Base-by-base conservation (phyloP, 2,797 vertebrate genomes). In the Taenioides sp. region DNA sequence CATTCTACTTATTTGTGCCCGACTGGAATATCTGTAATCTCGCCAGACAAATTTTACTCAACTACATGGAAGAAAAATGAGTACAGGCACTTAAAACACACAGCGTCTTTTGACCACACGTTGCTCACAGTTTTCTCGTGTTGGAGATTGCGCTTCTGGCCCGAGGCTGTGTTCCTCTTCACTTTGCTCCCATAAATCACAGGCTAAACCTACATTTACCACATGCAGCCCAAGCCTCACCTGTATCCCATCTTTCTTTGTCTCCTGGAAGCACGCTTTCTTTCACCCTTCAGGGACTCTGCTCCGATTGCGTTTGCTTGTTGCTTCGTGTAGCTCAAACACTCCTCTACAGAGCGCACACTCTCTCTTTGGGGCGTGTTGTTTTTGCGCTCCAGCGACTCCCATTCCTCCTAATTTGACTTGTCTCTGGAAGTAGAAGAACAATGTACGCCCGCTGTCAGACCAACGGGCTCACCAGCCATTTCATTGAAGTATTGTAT, bases 391-490 rank as follows among this genome's bases (percentile, higher is more conserved):
- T 64, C 71, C 17, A 4, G 74, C 62, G 71, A 70, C 34, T 77
- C 43, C 49, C 25, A 66, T 78, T 50, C 52, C 54, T 71, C 65
- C 64, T 23, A 66, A 75, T 80, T 75, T 65, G 27, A 20, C n/a
- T 55, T 64, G 67, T 59, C 61, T 78, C 67, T 80, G 37, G 17
- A 69, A 77, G 67, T 71, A 37, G 60, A 62, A 62, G 60, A 82
- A 78, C 77, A 71, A 63, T 17, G 50, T 62, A 80, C 78, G 87
- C 69, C 72, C 67, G 80, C 82, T 85, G 81, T 88, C 81, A 62
- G 20, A 62, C 57, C 58, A 27, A 18, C 27, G 27, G 28, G n/a
- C 31, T n/a, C 10, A n/a, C 2, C 28, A 1, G 18, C 17, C 31
- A 62, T 62, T 62, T 62, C 59, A 31, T 16, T 31, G 2, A n/a